Conservation (phyloP, 2,113 vertebrate genomes). For the Chaenocephalus aceratus region DNA sequence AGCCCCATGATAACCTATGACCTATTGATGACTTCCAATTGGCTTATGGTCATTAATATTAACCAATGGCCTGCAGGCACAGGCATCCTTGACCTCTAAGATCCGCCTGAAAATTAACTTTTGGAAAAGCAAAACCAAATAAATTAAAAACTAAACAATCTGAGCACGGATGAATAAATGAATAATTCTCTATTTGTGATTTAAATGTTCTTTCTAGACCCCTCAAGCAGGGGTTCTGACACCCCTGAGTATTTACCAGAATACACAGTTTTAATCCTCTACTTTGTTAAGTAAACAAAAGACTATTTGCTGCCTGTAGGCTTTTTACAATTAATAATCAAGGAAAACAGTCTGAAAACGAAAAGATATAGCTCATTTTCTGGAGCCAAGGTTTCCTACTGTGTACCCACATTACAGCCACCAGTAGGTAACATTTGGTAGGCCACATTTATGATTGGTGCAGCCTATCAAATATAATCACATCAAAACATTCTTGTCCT, state of each 20-base stretch:
- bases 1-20: slow-evolving; percentile 79
- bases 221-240: slow-evolving; percentile 20
- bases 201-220: neutral
- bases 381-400: neutral
- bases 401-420: neutral
- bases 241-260: slow-evolving; percentile 24
- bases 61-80: slow-evolving; percentile 71
- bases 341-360: slow-evolving; percentile 14
- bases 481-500: neutral
- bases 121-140: slow-evolving; percentile 42
- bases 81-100: slow-evolving; percentile 79
- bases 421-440: neutral
- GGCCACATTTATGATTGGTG: neutral
- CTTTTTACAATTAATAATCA: slow-evolving; percentile 42
- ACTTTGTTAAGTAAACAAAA: slow-evolving; percentile 54
- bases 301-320: slow-evolving; percentile 29
- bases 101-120: slow-evolving; percentile 52
- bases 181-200: slow-evolving; percentile 31
- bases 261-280: slow-evolving; percentile 42
- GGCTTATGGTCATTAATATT: slow-evolving; percentile 81
- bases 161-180: slow-evolving; percentile 29
- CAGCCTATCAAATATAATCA: slow-evolving; percentile 2
- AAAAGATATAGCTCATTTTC: slow-evolving; percentile 12
- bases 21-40: slow-evolving; percentile 79
- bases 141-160: slow-evolving; percentile 22